Base-by-base conservation (phyloP, 2,888 invertebrate species). In the Tenthredo distinguenda region DNA sequence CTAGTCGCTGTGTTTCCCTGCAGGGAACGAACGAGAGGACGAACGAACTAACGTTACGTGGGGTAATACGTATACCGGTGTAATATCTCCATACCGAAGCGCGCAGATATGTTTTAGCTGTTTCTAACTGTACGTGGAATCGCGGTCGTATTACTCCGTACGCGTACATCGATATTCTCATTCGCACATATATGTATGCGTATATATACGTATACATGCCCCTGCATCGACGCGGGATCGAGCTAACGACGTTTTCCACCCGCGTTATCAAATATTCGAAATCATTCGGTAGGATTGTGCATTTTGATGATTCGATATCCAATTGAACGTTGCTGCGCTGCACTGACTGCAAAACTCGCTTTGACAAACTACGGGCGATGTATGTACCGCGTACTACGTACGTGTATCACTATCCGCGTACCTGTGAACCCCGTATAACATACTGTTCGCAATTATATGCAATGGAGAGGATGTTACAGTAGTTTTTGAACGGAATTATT, bases 181-280 rank as follows among this genome's bases (percentile, higher is more conserved):
- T 87, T 79, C 85, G 10, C 76, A 68, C 65, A 79, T 84, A 79
- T 81, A 86, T 85, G 34, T 81, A 86, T 85, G 34, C 82, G 83
- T 87, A 85, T 72, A 87, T 85, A 87, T 87, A 85, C 85, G 84
- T 86, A 83, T 84, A 65, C 62, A n/a, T n/a, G n/a, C n/a, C n/a
- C n/a, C n/a, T n/a, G n/a, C n/a, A 83, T 86, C 71, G 76, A 55
- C 82, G 82, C 43, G 71, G 58, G 34, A 26, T 47, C 71, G 77
- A 85, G 47, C 76, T 85, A 84, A 84, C 47, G 55, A 81, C 68
- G 85, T 82, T 82, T 93, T 93, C 92, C 90, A 90, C 91, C 90
- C 90, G 91, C 91, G 91, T 92, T 92, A 92, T 92, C 92, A 93
- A 93, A 93, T 93, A 92, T 92, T 92, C 91, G 91, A 91, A 92